Evolutionary conservation across 2,113 vertebrate genomes (phyloP).

Genomic region (Peromyscus californicus): DNA sequence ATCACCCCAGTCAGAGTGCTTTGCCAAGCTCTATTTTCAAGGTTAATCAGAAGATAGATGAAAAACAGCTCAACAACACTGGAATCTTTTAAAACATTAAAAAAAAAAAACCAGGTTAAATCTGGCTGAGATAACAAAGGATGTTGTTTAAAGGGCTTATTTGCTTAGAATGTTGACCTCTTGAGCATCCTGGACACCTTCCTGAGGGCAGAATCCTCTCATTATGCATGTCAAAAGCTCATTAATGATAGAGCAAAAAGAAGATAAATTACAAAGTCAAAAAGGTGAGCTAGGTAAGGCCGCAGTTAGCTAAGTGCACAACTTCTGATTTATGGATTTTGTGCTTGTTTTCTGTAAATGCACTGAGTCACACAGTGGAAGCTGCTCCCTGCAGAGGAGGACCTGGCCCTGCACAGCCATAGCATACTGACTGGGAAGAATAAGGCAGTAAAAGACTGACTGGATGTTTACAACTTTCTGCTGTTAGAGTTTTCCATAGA

Average conservation of each 20-base stretch:
- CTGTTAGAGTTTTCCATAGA: neutral
- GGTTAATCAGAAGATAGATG: conserved; percentile 49
- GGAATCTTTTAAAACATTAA: conserved; percentile 10
- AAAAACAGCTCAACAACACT: neutral
- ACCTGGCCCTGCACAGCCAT: neutral
- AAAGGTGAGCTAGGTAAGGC: conserved; percentile 45
- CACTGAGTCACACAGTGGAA: neutral
- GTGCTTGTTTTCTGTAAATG: neutral
- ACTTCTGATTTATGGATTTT: neutral
- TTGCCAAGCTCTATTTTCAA: conserved; percentile 51
- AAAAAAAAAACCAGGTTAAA: conserved; percentile 37
- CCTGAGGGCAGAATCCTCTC: conserved; percentile 14
- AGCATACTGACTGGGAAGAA: neutral
- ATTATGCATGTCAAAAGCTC: conserved; percentile 41
- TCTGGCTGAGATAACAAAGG: neutral
- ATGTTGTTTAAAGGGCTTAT: conserved; percentile 36
- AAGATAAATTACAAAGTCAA: conserved; percentile 59
- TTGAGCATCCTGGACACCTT: neutral
- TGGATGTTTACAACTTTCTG: conserved; percentile 13
- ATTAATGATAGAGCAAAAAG: conserved; percentile 55
- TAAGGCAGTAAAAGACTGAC: neutral
- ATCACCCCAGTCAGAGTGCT: neutral
- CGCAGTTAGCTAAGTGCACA: neutral
- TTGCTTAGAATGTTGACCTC: conserved; percentile 49
- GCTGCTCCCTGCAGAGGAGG: neutral